Percentiles rank a stretch among this genome's conserved stretches.
Conservation (phyloP, 2,797 vertebrate genomes). For the Mormyrus hasselquistii region DNA sequence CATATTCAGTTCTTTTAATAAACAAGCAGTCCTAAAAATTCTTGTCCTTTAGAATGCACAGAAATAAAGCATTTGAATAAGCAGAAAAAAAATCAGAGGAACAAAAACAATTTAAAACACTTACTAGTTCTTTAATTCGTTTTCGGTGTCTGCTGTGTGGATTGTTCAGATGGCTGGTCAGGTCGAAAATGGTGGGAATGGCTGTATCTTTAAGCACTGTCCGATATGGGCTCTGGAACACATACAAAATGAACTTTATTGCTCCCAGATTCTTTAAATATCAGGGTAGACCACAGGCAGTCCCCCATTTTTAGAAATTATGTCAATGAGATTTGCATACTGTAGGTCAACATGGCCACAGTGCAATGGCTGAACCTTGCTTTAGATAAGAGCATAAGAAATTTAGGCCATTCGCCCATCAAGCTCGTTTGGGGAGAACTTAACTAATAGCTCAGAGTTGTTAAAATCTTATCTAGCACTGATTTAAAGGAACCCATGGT, state of each 20-base stretch:
- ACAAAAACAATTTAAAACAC: conserved; percentile 24
- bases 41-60: not conserved
- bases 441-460: no score
- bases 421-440: no score
- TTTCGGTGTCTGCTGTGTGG: conserved; percentile 88
- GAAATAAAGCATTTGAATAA: not conserved
- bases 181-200: conserved; percentile 95
- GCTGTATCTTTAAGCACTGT: conserved; percentile 91
- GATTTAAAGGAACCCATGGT: no score
- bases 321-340: not conserved
- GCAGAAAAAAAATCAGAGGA: not conserved
- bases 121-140: conserved; percentile 93
- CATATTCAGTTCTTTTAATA: not conserved
- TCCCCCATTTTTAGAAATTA: not conserved
- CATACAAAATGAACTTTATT: conserved; percentile 14
- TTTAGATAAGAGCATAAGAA: not conserved
- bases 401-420: no score
- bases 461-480: no score
- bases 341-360: not conserved
- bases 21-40: not conserved
- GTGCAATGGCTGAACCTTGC: not conserved
- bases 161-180: conserved; percentile 93
- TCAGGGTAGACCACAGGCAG: not conserved
- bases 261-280: not conserved
- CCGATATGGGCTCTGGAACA: conserved; percentile 85